These are phyloP conservation scores for Callopanchax toddi DNA, from an alignment of 2,113 vertebrate species.

Conservation along the genomic window DNA sequence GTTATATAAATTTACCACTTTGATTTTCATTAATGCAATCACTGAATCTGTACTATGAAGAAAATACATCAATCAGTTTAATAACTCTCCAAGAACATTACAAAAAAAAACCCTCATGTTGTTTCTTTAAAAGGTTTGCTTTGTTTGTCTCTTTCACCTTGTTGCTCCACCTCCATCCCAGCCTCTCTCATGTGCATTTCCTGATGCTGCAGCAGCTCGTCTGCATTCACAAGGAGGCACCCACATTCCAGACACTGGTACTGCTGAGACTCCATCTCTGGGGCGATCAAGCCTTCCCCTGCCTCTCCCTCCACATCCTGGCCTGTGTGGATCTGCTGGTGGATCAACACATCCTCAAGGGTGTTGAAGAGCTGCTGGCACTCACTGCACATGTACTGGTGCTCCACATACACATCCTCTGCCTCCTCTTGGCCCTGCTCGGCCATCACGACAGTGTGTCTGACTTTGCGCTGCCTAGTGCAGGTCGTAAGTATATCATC, in stretches of 20 bases:
- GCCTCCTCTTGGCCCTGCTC: conserved; percentile 70
- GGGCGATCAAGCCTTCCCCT: conserved; percentile 33
- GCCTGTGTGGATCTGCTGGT: conserved; percentile 86
- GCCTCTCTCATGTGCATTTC: conserved; percentile 87
- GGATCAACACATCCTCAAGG: conserved; percentile 87
- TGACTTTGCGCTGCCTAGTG: conserved; percentile 5
- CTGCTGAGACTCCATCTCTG: conserved; percentile 75
- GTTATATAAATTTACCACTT: no score
- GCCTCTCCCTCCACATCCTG: conserved; percentile 63
- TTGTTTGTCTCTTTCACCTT: conserved; percentile 54
- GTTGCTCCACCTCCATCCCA: conserved; percentile 73
- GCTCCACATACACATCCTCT: conserved; percentile 80
- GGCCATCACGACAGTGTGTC: conserved; percentile 46
- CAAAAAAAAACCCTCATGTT: no score
- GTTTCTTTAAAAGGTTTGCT: neutral
- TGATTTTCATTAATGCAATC: no score
- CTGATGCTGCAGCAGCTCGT: conserved; percentile 88
- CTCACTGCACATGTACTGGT: conserved; percentile 93
- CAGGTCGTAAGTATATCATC: conserved; percentile 22
- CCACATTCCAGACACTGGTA: conserved; percentile 91
- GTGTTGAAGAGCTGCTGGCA: conserved; percentile 88
- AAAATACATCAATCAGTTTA: no score
- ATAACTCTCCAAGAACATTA: neutral
- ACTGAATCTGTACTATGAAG: no score
- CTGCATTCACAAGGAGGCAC: conserved; percentile 81